These are phyloP conservation scores for Zaprionus africanus DNA, from an alignment of 1,140 invertebrate species.

Conservation along the genomic window DNA sequence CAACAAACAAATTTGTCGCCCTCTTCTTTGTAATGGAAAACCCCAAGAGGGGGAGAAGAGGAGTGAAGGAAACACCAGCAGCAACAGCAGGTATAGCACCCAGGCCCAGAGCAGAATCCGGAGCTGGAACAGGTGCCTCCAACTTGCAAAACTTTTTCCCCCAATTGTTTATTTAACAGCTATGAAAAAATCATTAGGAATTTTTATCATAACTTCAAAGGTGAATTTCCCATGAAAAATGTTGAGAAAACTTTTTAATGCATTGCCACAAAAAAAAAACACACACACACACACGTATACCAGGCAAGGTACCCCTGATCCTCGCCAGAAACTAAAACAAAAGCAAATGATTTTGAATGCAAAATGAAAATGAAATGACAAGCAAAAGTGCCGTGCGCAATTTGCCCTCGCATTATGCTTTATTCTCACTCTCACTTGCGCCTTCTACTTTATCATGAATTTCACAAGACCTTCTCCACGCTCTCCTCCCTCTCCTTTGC, in stretches of 20 bases:
- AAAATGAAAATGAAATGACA: conserved; percentile 58
- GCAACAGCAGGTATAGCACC: neutral
- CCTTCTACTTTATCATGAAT: conserved; percentile 38
- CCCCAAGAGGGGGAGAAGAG: conserved; percentile 7
- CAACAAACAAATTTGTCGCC: conserved; percentile 44
- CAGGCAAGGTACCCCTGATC: neutral
- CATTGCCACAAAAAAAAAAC: conserved; percentile 12
- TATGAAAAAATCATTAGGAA: conserved; percentile 79
- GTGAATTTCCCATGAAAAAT: conserved; percentile 67
- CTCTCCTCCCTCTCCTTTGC: conserved; percentile 6
- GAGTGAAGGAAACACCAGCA: conserved; percentile 2
- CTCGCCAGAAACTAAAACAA: conserved; percentile 23
- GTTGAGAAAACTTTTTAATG: conserved; percentile 67
- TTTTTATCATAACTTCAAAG: conserved; percentile 73
- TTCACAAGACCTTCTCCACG: neutral
- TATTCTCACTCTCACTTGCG: conserved; percentile 9
- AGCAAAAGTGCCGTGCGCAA: conserved; percentile 48
- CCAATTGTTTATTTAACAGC: conserved; percentile 77
- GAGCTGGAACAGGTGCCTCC: conserved; percentile 39
- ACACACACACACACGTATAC: conserved; percentile 3
- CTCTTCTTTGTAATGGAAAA: conserved; percentile 3
- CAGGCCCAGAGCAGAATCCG: neutral
- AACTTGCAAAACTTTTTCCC: conserved; percentile 54
- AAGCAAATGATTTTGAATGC: conserved; percentile 65
- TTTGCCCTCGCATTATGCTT: conserved; percentile 57